Conservation (phyloP, 1,140 invertebrate genomes). For the Maconellicoccus hirsutus region DNA sequence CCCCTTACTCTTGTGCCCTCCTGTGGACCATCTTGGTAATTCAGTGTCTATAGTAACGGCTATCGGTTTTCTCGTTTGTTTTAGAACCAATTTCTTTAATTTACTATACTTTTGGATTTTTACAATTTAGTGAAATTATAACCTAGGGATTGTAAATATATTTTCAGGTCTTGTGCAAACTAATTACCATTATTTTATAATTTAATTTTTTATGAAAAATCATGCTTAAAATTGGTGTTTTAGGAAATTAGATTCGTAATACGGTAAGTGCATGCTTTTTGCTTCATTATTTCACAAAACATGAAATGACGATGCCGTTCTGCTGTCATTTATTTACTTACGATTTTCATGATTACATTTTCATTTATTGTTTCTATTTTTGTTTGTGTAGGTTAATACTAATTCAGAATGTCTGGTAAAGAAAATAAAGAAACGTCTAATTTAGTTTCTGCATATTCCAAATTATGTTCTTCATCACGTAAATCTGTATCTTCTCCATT, state of each 20-base stretch:
- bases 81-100: no score
- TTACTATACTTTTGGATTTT: no score
- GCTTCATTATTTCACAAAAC: neutral
- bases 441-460: neutral
- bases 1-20: no score
- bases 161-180: no score
- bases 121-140: no score
- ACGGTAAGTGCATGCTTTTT: neutral
- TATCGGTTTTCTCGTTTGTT: no score
- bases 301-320: neutral
- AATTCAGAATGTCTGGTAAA: neutral
- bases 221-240: neutral
- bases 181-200: neutral
- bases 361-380: neutral
- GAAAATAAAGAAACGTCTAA: neutral
- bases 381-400: neutral
- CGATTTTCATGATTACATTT: neutral
- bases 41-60: no score
- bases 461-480: neutral
- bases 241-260: neutral
- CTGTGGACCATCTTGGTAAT: no score
- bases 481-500: neutral
- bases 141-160: no score
- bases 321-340: neutral
- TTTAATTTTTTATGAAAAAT: neutral